Conservation (phyloP, 2,888 invertebrate species). For the Willowsia nigromaculata region DNA sequence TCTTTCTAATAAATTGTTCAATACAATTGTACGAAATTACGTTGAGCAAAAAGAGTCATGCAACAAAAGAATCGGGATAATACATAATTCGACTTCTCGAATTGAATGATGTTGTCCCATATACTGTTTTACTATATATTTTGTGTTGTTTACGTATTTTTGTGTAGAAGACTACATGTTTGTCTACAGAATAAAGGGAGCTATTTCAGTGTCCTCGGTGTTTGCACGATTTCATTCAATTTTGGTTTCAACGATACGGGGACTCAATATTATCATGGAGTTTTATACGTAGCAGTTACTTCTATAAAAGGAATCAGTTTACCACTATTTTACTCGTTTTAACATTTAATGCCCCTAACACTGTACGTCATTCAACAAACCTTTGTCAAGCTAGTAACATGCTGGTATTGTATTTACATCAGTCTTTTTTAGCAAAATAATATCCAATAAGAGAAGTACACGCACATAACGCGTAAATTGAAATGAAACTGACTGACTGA, state of each 20-base stretch:
- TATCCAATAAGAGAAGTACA: background rate
- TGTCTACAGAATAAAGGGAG: background rate
- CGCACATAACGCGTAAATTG: background rate
- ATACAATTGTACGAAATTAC: no score
- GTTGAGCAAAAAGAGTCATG: no score
- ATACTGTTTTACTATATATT: no score
- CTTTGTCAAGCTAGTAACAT: background rate
- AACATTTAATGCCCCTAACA: background rate
- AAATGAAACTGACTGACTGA: background rate
- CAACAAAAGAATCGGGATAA: no score
- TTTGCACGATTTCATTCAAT: constrained; percentile 58
- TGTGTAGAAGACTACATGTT: no score
- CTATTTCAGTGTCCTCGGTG: constrained; percentile 27
- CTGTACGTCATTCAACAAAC: background rate
- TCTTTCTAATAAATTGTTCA: no score
- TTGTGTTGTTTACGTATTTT: no score
- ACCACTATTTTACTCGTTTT: background rate
- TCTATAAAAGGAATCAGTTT: constrained; percentile 29
- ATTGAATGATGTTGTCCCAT: no score
- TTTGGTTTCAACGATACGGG: constrained; percentile 27
- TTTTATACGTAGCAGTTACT: background rate
- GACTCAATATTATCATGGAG: background rate
- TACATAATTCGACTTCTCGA: no score
- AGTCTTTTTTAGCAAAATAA: background rate
- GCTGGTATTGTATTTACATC: background rate